Conservation (phyloP, 1,140 invertebrate species). For the Brachionus manjavacas region DNA sequence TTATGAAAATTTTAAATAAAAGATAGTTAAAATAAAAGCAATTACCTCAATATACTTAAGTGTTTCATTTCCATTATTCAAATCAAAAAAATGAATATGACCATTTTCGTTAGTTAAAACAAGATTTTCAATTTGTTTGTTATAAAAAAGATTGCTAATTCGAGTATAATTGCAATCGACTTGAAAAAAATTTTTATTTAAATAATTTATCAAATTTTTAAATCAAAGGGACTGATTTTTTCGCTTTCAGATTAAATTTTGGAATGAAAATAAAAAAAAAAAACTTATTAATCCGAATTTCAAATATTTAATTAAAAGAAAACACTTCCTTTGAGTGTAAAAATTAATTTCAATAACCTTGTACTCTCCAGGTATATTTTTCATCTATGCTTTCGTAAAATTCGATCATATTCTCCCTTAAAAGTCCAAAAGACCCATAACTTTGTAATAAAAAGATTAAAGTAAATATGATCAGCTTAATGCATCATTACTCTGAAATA, state of each 20-base stretch:
- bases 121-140: not conserved
- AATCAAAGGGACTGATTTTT: no score
- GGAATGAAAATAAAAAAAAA: no score
- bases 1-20: not conserved
- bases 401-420: conserved; percentile 15
- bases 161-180: conserved; percentile 5
- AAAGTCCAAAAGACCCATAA: not conserved
- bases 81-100: not conserved
- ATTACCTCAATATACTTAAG: not conserved
- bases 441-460: not conserved
- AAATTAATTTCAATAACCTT: not conserved
- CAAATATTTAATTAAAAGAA: not conserved
- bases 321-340: no score
- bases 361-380: conserved; percentile 3
- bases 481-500: not conserved
- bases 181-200: not conserved
- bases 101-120: conserved; percentile 24
- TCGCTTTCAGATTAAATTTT: no score
- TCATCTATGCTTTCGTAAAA: conserved; percentile 7
- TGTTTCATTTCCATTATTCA: not conserved
- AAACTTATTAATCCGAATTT: not conserved
- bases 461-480: not conserved
- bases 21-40: not conserved
- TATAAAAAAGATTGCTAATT: conserved; percentile 28
- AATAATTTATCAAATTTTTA: not conserved